Evolutionary conservation across 2,888 invertebrate species (phyloP), one percentile per base, ranked within the genome.

Genomic region (Steinernema hermaphroditum): DNA sequence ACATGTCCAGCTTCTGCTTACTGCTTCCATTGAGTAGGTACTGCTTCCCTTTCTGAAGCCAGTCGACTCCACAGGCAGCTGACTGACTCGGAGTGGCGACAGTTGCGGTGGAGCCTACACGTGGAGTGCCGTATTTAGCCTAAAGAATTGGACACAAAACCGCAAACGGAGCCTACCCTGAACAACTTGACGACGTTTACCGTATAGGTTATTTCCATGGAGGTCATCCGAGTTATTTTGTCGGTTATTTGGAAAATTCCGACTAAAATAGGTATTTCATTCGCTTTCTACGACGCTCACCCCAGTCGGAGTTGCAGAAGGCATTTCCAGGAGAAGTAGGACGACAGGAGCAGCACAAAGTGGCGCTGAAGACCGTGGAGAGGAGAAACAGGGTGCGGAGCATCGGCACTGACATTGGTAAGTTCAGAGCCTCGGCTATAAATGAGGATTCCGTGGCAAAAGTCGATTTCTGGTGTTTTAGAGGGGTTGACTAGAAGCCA

Each of bases 31-130:
- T 46, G 2, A 74, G 34, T 4, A 74, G 46, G 44, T 74, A 74
- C 54, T 74, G 71, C n/a, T 74, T 68, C n/a, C 74, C 75, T 9
- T 29, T 6, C 24, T 49, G 49, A 9, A 74, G 70, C 32, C 43
- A 76, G 8, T 76, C 44, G 19, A 74, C 75, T 16, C 74, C 74
- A 43, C 74, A 74, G 1, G 74, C 75, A 8, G 75, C 74, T 9
- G 70, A 70, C 14, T 43, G 41, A 46, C 24, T 46, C 2, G 75
- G 75, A 19, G 74, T 70, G 19, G 76, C 34, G n/a, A 74, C 22
- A 49, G 72, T 50, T 0, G 24, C 76, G 22, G 29, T 27, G 22
- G 57, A 32, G 8, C 29, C 27, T 9, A 2, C 32, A n/a, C 12
- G 19, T 19, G 46, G 29, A 16, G 24, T 44, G 34, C 71, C 32